phyloP scores from a whole-genome alignment of 2,113 vertebrate species.

The Reinhardtius hippoglossoides region DNA sequence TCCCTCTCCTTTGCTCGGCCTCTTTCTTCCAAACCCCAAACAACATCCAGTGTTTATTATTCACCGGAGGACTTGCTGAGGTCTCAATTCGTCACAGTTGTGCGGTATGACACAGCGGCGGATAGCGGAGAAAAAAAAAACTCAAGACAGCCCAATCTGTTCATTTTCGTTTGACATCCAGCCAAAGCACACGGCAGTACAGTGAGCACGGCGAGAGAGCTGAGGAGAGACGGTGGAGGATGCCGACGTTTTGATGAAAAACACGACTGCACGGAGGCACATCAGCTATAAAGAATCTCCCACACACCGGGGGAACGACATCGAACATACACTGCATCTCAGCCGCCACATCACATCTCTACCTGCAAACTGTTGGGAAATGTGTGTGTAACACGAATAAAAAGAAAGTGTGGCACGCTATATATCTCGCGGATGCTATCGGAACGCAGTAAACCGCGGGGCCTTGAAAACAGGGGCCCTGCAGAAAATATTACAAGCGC shows the following conservation, averaged over 20 bases:
- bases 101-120: slow-evolving; percentile 24
- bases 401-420: too few relatives aligned
- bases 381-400: too few relatives aligned
- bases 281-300: not conserved
- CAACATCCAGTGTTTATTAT: slow-evolving; percentile 8
- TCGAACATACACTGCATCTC: not conserved
- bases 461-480: not conserved
- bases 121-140: not conserved
- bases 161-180: slow-evolving; percentile 34
- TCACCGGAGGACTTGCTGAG: not conserved
- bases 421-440: too few relatives aligned
- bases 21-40: not conserved
- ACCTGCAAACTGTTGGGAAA: not conserved
- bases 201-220: slow-evolving; percentile 12
- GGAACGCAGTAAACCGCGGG: not conserved
- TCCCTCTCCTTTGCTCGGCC: not conserved
- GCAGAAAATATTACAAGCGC: not conserved
- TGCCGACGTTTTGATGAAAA: not conserved
- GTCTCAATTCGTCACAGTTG: slow-evolving; percentile 12
- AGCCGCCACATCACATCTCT: not conserved
- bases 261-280: not conserved
- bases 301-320: not conserved
- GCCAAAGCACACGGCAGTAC: slow-evolving; percentile 15
- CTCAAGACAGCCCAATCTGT: slow-evolving; percentile 48
- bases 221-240: slow-evolving; percentile 20